A percentile compares a stretch with the other conserved stretches of the same genome.
phyloP scores from a whole-genome alignment of 2,797 vertebrate genomes.

The Hephaestus fuliginosus region DNA sequence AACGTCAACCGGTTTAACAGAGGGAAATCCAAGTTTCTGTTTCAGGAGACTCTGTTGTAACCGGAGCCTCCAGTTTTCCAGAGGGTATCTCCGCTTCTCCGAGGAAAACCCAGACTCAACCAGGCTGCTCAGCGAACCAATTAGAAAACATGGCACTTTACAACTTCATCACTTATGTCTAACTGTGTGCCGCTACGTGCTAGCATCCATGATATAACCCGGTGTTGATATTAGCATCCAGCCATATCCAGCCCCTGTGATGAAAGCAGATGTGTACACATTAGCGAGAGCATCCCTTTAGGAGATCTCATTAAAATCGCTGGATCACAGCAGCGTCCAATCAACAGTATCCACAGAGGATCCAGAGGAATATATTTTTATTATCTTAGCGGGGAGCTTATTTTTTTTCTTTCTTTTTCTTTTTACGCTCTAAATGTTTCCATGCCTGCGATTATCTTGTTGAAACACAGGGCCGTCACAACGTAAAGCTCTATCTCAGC shows the following conservation, averaged over 20 bases:
- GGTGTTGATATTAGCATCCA: constrained; percentile 66
- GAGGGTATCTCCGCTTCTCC: constrained; percentile 16
- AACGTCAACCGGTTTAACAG: constrained; percentile 25
- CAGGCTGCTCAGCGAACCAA: constrained; percentile 51
- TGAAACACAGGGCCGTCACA: constrained; percentile 13
- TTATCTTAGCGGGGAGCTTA: constrained; percentile 18
- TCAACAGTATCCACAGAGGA: constrained; percentile 71
- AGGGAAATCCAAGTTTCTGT: constrained; percentile 13
- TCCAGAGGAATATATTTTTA: constrained; percentile 52
- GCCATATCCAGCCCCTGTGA: constrained; percentile 67
- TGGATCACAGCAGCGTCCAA: constrained; percentile 74
- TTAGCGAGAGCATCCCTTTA: constrained; percentile 72
- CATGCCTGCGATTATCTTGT: constrained; percentile 14
- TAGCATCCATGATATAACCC: constrained; percentile 44
- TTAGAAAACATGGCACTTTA: constrained; percentile 67
- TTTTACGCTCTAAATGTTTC: constrained; percentile 10
- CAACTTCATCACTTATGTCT: constrained; percentile 62
- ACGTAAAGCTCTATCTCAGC: constrained; percentile 29
- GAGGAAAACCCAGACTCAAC: constrained; percentile 16
- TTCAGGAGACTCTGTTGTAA: constrained; percentile 4
- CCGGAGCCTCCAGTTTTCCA: constrained; percentile 24
- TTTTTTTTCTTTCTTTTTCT: constrained; percentile 24
- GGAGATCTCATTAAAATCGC: constrained; percentile 76
- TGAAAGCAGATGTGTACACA: constrained; percentile 80
- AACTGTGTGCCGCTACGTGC: constrained; percentile 44